phyloP scores from a whole-genome alignment of 2,888 invertebrate species.

The Pilophorus perplexus region DNA sequence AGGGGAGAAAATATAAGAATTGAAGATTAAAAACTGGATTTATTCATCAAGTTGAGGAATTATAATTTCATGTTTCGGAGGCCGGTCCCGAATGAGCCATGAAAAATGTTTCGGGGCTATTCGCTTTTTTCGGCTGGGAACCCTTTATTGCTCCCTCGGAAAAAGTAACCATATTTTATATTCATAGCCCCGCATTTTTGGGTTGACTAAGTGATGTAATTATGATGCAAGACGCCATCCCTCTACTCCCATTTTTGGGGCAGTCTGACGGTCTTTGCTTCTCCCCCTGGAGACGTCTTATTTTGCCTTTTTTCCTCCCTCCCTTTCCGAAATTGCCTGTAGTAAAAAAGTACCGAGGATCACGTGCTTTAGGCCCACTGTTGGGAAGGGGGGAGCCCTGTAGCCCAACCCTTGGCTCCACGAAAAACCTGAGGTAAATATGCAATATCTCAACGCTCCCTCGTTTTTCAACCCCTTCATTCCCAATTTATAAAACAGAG shows the following conservation, averaged over 20 bases:
- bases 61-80: too few relatives aligned
- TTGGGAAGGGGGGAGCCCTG: not conserved
- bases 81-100: too few relatives aligned
- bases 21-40: too few relatives aligned
- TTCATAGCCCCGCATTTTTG: slow-evolving; percentile 34
- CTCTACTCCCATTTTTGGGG: slow-evolving; percentile 1
- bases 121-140: too few relatives aligned
- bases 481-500: slow-evolving; percentile 13
- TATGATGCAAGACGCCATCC: slow-evolving; percentile 36
- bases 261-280: too few relatives aligned
- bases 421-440: not conserved
- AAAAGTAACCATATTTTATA: slow-evolving; percentile 28
- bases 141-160: not conserved
- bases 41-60: too few relatives aligned
- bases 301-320: too few relatives aligned
- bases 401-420: not conserved
- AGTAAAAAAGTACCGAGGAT: not conserved
- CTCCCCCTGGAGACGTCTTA: not conserved
- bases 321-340: slow-evolving; percentile 3
- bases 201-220: slow-evolving; percentile 39
- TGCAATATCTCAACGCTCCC: slow-evolving; percentile 1
- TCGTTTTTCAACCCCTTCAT: not conserved
- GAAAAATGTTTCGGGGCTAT: too few relatives aligned
- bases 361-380: not conserved
- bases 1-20: too few relatives aligned